Percentiles rank a stretch among this genome's conserved stretches.
These are phyloP conservation scores for Colletes latitarsis DNA, from an alignment of 1,140 invertebrate species.

Conservation along the genomic window DNA sequence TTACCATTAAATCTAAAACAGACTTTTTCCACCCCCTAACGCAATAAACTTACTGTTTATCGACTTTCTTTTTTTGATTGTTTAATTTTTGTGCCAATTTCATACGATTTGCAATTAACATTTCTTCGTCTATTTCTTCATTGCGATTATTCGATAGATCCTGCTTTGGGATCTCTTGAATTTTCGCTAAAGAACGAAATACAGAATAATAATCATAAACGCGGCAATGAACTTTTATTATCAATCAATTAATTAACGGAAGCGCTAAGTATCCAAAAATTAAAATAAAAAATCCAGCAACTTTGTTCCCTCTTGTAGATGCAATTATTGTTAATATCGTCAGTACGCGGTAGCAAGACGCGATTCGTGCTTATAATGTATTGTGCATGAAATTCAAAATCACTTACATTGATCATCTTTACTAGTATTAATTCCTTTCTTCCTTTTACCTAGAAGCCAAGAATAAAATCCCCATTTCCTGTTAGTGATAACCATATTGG, in stretches of 20 bases:
- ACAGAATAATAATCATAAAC: conserved; percentile 7
- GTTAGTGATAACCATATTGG: conserved; percentile 40
- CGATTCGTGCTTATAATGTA: conserved; percentile 13
- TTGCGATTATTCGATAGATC: conserved; percentile 70
- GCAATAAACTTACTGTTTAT: conserved; percentile 80
- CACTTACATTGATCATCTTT: conserved; percentile 71
- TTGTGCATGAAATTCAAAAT: conserved; percentile 11
- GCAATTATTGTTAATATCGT: conserved; percentile 4
- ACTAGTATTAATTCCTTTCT: conserved; percentile 67
- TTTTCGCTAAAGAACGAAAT: conserved; percentile 79
- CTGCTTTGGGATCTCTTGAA: conserved; percentile 82
- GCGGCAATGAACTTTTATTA: neutral
- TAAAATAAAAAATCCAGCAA: neutral
- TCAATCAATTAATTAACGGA: neutral
- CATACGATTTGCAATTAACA: conserved; percentile 85
- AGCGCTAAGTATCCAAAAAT: neutral
- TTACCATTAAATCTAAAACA: neutral
- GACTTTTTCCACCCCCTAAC: neutral
- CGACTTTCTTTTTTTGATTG: conserved; percentile 82
- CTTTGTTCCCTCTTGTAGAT: neutral
- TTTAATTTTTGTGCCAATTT: conserved; percentile 87
- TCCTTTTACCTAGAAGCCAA: conserved; percentile 72
- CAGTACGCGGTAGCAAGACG: conserved; percentile 21
- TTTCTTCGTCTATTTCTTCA: conserved; percentile 83
- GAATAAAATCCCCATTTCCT: conserved; percentile 48